Evolutionary conservation across 2,888 invertebrate species (phyloP), one percentile per base, ranked within the genome.

Genomic region (Cyclophora albipunctata): DNA sequence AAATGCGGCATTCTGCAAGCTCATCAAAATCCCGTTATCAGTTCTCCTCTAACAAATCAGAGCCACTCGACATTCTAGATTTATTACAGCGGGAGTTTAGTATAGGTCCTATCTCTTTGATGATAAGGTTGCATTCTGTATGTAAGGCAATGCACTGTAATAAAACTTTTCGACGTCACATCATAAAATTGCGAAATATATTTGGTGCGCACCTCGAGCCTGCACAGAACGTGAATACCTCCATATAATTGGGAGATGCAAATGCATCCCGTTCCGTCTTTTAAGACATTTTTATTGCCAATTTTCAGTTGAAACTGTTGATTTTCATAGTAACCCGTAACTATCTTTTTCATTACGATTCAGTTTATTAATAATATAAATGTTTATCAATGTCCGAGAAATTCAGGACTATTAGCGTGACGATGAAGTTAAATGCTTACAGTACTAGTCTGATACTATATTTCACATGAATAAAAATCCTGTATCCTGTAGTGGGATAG

Each of bases 1-100:
- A 64, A 56, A 60, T 59, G 46, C 45, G 59, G 64, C 59, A 53
- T 60, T 57, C 58, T 52, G 60, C 59, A 60, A 69, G 70, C 72
- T 76, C 80, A 72, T 81, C 76, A 80, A 74, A 78, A 71, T 74
- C 74, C 57, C 71, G 77, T 79, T 79, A 79, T 75, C 74, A 67
- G 67, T 56, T 64, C 60, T 60, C 63, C 67, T 66, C 70, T 66
- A 66, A 66, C 72, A 69, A 69, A 70, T 67, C 67, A 63, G 58
- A 60, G 62, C 55, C 59, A 57, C 57, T 46, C 53, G 49, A 54
- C 51, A 51, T 49, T 50, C 50, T 57, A 53, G 52, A 62, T 56
- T 57, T 57, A 58, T 58, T 58, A 63, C 58, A 54, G 48, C 60
- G 53, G 47, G 20, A 20, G 20, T 20, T 62, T 48, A 37, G 34